A percentile compares a stretch with the other conserved stretches of the same genome.
phyloP scores from a whole-genome alignment of 2,113 vertebrate genomes.

The Tinamus guttatus region DNA sequence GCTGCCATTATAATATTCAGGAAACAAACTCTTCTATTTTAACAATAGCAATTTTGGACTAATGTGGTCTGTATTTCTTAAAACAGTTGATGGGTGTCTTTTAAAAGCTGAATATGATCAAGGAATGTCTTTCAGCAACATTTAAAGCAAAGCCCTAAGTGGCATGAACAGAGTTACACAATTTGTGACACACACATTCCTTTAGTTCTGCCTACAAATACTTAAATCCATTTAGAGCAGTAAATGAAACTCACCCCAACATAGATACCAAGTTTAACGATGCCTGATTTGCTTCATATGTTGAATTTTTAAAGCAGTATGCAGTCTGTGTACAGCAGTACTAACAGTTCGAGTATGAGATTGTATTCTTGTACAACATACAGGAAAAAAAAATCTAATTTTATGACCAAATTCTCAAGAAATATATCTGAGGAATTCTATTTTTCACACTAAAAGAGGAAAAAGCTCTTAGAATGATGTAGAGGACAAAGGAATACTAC shows the following conservation, averaged over 20 bases:
- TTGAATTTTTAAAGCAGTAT: background rate
- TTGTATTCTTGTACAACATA: background rate
- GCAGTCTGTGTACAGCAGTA: background rate
- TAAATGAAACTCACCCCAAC: background rate
- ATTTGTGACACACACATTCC: background rate
- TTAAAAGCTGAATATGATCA: background rate
- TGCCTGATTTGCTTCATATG: slow-evolving; percentile 13
- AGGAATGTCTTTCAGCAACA: background rate
- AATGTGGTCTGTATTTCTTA: background rate
- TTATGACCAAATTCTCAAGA: slow-evolving; percentile 8
- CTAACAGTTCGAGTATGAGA: no score
- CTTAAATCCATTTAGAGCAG: background rate
- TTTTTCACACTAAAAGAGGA: background rate
- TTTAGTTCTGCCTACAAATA: slow-evolving; percentile 14
- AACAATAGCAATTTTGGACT: background rate
- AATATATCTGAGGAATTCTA: background rate
- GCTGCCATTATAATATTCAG: background rate
- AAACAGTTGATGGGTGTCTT: slow-evolving; percentile 29
- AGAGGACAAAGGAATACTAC: background rate
- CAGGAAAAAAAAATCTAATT: background rate
- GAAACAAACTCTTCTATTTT: background rate
- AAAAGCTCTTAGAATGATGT: background rate
- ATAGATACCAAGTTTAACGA: slow-evolving; percentile 13
- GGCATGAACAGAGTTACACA: background rate
- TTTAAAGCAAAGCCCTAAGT: background rate